A percentile compares a stretch with the other conserved stretches of the same genome.
phyloP scores from a whole-genome alignment of 2,113 vertebrate genomes.

The Peucedramus taeniatus region DNA sequence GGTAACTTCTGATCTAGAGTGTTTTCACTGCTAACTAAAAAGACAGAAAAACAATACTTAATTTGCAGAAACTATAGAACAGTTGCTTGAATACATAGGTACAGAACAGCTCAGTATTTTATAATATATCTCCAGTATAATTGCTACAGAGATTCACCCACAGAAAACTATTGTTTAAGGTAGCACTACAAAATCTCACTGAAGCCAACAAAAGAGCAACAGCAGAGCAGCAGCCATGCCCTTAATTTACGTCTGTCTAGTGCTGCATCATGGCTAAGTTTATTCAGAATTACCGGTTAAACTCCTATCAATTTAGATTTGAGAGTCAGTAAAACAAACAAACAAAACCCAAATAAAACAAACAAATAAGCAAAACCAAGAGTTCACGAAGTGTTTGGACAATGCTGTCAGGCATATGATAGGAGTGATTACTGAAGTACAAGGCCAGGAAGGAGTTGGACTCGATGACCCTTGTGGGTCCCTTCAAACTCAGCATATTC shows the following conservation, averaged over 20 bases:
- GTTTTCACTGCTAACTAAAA: background rate
- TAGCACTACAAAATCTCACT: background rate
- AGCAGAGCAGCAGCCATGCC: background rate
- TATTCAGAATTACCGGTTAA: background rate
- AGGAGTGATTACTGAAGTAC: background rate
- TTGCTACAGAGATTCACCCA: background rate
- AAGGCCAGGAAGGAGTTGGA: background rate
- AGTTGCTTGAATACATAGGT: background rate
- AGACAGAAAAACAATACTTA: background rate
- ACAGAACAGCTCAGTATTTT: background rate
- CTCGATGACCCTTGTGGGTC: background rate
- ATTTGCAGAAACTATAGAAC: background rate
- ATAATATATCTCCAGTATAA: background rate
- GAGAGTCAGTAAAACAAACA: background rate
- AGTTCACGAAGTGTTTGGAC: background rate
- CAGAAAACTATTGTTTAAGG: conserved; percentile 37
- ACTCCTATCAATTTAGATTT: background rate
- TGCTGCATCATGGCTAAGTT: background rate
- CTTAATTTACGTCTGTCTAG: background rate
- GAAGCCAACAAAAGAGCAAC: conserved; percentile 1
- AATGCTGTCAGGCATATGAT: background rate
- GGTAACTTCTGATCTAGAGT: background rate
- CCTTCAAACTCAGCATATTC: background rate
- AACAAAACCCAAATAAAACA: background rate
- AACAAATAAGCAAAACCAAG: background rate